Conservation (phyloP, 2,888 invertebrate species). For the Aplocera efformata region DNA sequence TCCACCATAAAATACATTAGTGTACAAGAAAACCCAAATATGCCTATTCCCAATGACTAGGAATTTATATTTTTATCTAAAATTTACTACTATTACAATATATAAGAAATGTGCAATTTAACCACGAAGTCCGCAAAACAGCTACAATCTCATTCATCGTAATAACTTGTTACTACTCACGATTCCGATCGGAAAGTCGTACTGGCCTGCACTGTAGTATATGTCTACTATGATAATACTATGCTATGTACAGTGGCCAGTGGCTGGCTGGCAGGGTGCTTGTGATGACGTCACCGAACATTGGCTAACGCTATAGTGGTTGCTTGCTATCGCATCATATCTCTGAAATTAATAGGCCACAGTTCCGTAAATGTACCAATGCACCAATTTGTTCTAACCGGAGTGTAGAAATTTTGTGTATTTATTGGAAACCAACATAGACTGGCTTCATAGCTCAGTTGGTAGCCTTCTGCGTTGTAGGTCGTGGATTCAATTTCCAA, state of each 20-base stretch:
- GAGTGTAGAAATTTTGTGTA: neutral
- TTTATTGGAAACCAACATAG: too few relatives aligned
- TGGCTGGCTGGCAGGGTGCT: conserved; percentile 9
- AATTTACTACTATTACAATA: too few relatives aligned
- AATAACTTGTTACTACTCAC: conserved; percentile 26
- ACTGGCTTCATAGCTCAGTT: too few relatives aligned
- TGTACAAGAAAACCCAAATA: too few relatives aligned
- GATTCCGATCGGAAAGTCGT: conserved; percentile 27
- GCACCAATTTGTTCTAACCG: conserved; percentile 6
- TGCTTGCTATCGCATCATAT: conserved; percentile 33
- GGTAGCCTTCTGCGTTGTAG: too few relatives aligned
- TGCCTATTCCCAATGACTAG: too few relatives aligned
- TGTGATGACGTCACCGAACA: conserved; percentile 10
- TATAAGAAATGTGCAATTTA: neutral
- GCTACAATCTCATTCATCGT: conserved; percentile 25
- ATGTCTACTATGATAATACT: neutral
- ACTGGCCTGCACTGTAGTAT: neutral
- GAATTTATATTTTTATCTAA: too few relatives aligned
- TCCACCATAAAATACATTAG: too few relatives aligned
- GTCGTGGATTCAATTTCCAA: too few relatives aligned
- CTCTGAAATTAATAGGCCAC: conserved; percentile 50
- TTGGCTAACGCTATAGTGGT: conserved; percentile 24
- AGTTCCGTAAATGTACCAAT: conserved; percentile 50
- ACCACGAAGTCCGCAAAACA: conserved; percentile 1
- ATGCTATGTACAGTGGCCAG: neutral